Conservation (phyloP, 2,888 invertebrate genomes). For the Apomyelois bistriatella region DNA sequence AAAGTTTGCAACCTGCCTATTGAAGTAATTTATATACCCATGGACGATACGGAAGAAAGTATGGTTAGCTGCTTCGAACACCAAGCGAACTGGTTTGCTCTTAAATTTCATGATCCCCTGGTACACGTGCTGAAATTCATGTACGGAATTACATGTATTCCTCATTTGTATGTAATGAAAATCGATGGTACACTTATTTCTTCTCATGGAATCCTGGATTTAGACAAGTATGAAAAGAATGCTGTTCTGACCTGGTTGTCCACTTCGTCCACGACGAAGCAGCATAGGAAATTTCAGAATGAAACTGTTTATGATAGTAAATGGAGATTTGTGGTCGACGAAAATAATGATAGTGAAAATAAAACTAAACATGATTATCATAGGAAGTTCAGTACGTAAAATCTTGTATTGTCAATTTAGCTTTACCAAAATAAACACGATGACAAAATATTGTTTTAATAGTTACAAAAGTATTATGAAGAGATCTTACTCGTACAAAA, state of each 20-base stretch:
- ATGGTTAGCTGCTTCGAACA: constrained; percentile 37
- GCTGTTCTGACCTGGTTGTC: constrained; percentile 61
- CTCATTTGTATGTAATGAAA: constrained; percentile 48
- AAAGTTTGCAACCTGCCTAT: constrained; percentile 55
- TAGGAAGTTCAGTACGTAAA: constrained; percentile 31
- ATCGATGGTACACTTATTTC: constrained; percentile 51
- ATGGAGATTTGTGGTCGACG: constrained; percentile 40
- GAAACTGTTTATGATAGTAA: constrained; percentile 49
- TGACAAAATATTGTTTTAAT: background rate
- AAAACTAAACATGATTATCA: constrained; percentile 29
- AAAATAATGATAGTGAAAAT: constrained; percentile 12
- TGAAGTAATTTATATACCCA: constrained; percentile 62
- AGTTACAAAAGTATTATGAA: no score
- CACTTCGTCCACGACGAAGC: constrained; percentile 28
- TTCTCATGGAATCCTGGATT: constrained; percentile 48
- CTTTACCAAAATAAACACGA: background rate
- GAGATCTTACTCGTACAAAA: no score
- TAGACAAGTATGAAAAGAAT: constrained; percentile 58
- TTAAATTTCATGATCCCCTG: constrained; percentile 47
- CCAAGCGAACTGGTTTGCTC: constrained; percentile 71
- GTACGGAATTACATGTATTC: constrained; percentile 52
- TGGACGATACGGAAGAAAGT: constrained; percentile 48
- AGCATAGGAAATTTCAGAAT: constrained; percentile 37
- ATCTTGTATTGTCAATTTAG: background rate
- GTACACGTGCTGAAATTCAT: constrained; percentile 43